A percentile compares a stretch with the other conserved stretches of the same genome.
These are phyloP conservation scores for Glyptemys insculpta DNA, from an alignment of 2,797 vertebrate species.

Conservation along the genomic window DNA sequence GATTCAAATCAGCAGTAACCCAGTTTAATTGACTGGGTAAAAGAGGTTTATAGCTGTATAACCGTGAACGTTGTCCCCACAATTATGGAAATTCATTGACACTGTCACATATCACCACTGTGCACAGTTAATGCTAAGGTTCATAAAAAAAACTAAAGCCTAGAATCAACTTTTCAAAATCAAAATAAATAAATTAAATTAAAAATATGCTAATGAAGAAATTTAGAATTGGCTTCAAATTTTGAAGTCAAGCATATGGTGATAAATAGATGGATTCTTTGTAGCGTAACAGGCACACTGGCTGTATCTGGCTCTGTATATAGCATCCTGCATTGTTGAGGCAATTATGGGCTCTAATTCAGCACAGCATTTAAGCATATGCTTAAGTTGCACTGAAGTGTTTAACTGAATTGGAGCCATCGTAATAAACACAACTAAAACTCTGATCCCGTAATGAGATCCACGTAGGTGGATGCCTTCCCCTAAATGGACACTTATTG, in stretches of 20 bases:
- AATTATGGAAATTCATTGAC: neutral
- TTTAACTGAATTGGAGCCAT: neutral
- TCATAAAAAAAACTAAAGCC: neutral
- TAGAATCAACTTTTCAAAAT: neutral
- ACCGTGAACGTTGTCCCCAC: neutral
- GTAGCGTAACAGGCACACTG: neutral
- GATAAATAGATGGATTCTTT: conserved; percentile 6
- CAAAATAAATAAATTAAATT: neutral
- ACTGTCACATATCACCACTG: neutral
- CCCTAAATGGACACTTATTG: neutral
- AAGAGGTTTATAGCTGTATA: conserved; percentile 15
- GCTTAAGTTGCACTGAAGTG: neutral
- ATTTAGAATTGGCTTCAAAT: neutral
- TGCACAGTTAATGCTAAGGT: neutral
- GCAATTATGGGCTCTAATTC: neutral
- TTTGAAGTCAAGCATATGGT: conserved; percentile 30
- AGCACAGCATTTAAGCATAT: neutral
- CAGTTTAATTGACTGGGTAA: neutral
- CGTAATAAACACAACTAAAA: neutral
- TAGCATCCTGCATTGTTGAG: conserved; percentile 5
- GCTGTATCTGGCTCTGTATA: neutral
- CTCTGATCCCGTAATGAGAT: neutral
- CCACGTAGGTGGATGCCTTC: accelerated
- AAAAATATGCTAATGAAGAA: neutral
- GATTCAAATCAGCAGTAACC: neutral